Evolutionary conservation across 2,888 invertebrate genomes (phyloP), one percentile per base, ranked within the genome.

Genomic region (Eilema depressum): DNA sequence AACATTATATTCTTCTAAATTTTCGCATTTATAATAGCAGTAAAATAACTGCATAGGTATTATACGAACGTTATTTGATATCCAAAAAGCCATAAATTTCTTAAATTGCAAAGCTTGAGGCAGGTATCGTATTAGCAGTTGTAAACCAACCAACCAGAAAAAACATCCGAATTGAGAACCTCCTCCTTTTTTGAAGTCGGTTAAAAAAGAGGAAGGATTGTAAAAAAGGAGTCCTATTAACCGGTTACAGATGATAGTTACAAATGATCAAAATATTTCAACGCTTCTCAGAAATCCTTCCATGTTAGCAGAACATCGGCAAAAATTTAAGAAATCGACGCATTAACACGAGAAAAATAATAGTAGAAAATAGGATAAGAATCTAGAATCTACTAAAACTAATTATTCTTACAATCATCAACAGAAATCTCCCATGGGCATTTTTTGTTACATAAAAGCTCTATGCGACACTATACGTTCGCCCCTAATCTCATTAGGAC

Each of bases 401-500:
- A 28, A 28, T 8, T 26, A 28, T 59, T 30, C 28, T 60, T 28
- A 28, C 20, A 20, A 10, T 28, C 17, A 60, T 28, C 20, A 60
- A 37, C 62, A 14, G n/a, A 33, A 20, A 25, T 25, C 8, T 41
- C 41, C 20, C 17, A 37, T 62, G 17, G 37, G 12, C 1, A 23
- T 33, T 25, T 41, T 67, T 28, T 47, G 20, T 66, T 11, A 59
- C 20, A 59, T 25, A 28, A 41, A 66, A 28, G 41, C 12, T 28
- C n/a, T 60, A 37, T 37, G 12, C 17, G 33, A 33, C 30, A n/a
- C 37, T 30, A 65, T 10, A 33, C n/a, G 33, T 20, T 33, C 26
- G 61, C 25, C 12, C 23, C 56, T 37, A 28, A 65, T 57, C 62
- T 66, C 66, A 66, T 62, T 66, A 66, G 25, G 53, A 47, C 37